Base-by-base conservation (phyloP, 2,888 invertebrate species). In the Catonia carolina region DNA sequence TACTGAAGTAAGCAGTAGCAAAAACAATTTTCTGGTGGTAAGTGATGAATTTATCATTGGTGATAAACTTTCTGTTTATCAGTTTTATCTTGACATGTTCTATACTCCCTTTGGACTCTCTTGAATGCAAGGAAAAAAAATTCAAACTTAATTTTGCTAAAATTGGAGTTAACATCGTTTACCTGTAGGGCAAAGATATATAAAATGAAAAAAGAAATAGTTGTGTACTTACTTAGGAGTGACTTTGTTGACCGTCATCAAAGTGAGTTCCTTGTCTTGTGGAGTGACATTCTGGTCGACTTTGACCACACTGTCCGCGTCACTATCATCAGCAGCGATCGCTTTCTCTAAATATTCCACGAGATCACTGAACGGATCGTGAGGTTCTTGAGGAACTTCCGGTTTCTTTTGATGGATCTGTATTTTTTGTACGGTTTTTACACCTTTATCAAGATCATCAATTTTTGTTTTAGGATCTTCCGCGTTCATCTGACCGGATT, bases 361-460 rank as follows among this genome's bases (percentile, higher is more conserved):
- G 42, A 86, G 73, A 70, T 86, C 85, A 58, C 77, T 75, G 68
- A 81, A 85, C 58, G 74, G 74, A 69, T 85, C 85, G 60, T 77
- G 75, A 4, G 76, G 77, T 14, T 76, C 74, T 4, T 63, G 56
- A 58, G 67, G 62, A 56, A 65, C 63, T n/a, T 72, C 67, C 0
- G 74, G 73, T 5, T 72, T 71, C 2, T 71, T 73, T 56, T 72
- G 71, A 0, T 67, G 37, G 62, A 23, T 72, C 71, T 51, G 49
- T n/a, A 18, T 37, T 20, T 14, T 35, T 7, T n/a, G n/a, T 23
- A n/a, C 35, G 23, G 39, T 7, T n/a, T 54, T 58, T 18, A 33
- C 20, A 39, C 60, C 56, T 20, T 61, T 57, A 17, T 60, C 60
- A 8, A 56, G 56, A 17, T 53, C 35, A 45, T 58, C 55, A 10